Conservation (phyloP, 1,140 invertebrate species). For the Druon quercuslanigerum region DNA sequence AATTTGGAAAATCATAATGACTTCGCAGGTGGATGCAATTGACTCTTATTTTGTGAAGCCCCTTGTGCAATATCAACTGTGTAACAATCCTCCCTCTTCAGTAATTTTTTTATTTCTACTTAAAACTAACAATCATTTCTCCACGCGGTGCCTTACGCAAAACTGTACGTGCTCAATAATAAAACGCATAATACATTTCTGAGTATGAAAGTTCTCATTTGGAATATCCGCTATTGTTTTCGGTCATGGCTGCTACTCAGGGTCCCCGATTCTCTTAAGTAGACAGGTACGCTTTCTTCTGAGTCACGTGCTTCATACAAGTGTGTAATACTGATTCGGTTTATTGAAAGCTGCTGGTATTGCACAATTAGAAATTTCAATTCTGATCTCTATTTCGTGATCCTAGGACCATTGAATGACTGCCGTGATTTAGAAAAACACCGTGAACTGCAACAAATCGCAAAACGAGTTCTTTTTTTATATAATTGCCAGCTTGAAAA, state of each 20-base stretch:
- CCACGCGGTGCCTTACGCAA: slow-evolving; percentile 3
- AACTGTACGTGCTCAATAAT: background rate
- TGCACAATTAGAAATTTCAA: too few relatives aligned
- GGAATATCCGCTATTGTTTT: slow-evolving; percentile 49
- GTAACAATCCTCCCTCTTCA: background rate
- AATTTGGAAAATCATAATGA: background rate
- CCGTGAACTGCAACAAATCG: too few relatives aligned
- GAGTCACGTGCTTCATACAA: slow-evolving; percentile 19
- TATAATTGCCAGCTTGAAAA: too few relatives aligned
- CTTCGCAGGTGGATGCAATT: background rate
- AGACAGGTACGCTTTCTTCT: background rate
- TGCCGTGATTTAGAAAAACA: too few relatives aligned
- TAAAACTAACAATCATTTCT: background rate
- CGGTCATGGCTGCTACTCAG: slow-evolving; percentile 54
- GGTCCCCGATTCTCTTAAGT: slow-evolving; percentile 34
- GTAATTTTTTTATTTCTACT: too few relatives aligned
- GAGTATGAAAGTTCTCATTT: background rate
- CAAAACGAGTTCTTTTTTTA: too few relatives aligned
- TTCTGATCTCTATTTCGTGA: too few relatives aligned
- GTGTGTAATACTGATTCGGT: background rate
- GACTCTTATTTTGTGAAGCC: background rate
- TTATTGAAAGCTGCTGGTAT: background rate
- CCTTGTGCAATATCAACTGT: background rate
- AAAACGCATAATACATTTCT: too few relatives aligned
- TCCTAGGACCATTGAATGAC: too few relatives aligned